Percentiles rank a stretch among this genome's conserved stretches.
Evolutionary conservation across 2,113 vertebrate genomes (phyloP).

Genomic region (Salvator merianae): DNA sequence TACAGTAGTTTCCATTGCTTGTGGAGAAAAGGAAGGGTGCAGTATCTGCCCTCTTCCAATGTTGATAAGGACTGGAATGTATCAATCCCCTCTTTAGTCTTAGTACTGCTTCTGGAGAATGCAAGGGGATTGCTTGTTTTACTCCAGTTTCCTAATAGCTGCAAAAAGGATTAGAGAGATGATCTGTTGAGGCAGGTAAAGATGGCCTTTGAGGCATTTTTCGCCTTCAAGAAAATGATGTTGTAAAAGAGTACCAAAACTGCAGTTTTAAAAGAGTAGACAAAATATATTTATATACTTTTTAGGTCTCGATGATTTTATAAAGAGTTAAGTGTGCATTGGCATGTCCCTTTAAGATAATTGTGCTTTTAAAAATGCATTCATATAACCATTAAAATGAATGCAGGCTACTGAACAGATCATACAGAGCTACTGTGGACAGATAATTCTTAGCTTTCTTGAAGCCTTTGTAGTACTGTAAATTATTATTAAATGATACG

Average conservation of each 20-base stretch:
- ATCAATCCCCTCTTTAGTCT: too few relatives aligned
- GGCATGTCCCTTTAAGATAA: not conserved
- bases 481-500: not conserved
- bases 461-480: not conserved
- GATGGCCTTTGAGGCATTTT: too few relatives aligned
- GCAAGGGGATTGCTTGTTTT: too few relatives aligned
- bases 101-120: too few relatives aligned
- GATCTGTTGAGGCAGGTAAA: too few relatives aligned
- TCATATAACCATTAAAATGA: not conserved
- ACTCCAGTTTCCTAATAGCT: too few relatives aligned
- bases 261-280: conserved; percentile 41
- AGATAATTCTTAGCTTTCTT: not conserved
- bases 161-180: too few relatives aligned
- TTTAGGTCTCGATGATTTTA: not conserved
- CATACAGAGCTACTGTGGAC: not conserved
- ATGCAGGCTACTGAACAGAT: not conserved
- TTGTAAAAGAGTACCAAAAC: conserved; percentile 30
- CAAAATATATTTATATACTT: not conserved
- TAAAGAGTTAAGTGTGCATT: not conserved
- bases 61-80: too few relatives aligned
- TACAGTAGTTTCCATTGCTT: too few relatives aligned
- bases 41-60: too few relatives aligned
- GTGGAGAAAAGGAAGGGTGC: too few relatives aligned
- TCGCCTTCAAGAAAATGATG: too few relatives aligned
- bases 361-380: not conserved